Evolutionary conservation across 2,113 vertebrate genomes (phyloP), one percentile per base, ranked within the genome.

Genomic region (Anarhynchus alexandrinus): DNA sequence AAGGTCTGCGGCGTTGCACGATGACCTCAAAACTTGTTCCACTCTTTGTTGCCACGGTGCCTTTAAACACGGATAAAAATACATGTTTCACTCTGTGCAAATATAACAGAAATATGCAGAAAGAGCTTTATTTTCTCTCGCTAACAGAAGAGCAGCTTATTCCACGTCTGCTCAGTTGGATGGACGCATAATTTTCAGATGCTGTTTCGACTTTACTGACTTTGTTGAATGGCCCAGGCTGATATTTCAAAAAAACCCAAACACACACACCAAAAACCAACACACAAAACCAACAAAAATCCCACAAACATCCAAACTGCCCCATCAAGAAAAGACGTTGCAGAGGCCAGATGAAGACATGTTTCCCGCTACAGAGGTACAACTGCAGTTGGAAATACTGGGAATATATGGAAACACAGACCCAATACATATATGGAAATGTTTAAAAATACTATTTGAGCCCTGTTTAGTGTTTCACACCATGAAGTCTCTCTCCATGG

Each of bases 1-100:
- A 98, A 95, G 94, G 91, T 96, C 97, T 97, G 90, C 82, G 93
- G 95, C 95, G 72, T 83, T 86, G 98, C 95, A 86, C 79, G 67
- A 88, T 95, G 97, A 98, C 98, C 98, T 98, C 94, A 57, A 84
- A 58, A 12, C 47, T 86, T 12, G 8, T 72, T 93, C 93, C 90
- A 6, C 2, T 6, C 59, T 77, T 93, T 88, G 82, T 82, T 36
- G 49, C 61, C 29, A 15, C 4, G 1, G 12, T 12, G 65, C 29
- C 73, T 79, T 79, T 15, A 83, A 49, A 45, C 17, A 10, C 0
- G 11, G 42, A n/a, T 29, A 25, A 82, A 94, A 84, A 62, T 3
- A 22, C 2, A 1, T 21, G 22, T 45, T 67, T n/a, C 42, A 3
- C 27, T 0, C 21, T 4, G 14, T 3, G 10, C n/a, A 64, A 69